Conservation (phyloP, 2,113 vertebrate genomes). For the Neodontobutis hainanensis region DNA sequence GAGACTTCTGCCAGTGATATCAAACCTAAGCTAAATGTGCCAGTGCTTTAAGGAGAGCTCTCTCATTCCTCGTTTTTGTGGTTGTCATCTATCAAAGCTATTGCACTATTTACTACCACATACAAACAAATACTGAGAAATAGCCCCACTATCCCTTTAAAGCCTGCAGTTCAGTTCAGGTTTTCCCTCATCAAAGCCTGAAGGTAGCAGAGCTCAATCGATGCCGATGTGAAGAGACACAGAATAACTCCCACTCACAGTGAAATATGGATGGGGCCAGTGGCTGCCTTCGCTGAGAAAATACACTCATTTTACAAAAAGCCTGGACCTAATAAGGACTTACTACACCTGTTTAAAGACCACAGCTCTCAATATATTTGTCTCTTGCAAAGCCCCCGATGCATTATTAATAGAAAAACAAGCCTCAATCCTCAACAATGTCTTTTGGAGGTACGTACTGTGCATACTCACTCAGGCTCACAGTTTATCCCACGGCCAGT, state of each 20-base stretch:
- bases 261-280: conserved; percentile 27
- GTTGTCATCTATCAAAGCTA: neutral
- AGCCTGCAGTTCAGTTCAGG: neutral
- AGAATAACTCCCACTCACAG: conserved; percentile 22
- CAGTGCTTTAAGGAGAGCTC: neutral
- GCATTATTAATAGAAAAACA: conserved; percentile 29
- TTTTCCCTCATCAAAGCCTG: conserved; percentile 23
- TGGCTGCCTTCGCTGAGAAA: conserved; percentile 17
- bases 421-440: conserved; percentile 22
- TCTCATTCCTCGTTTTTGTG: neutral
- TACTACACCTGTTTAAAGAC: conserved; percentile 1
- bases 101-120: conserved; percentile 3
- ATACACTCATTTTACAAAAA: neutral
- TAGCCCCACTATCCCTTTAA: neutral
- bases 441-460: neutral
- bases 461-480: too few relatives aligned
- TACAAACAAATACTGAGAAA: neutral
- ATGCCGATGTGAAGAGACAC: conserved; percentile 32
- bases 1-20: too few relatives aligned
- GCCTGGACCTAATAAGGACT: neutral
- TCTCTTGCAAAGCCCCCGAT: neutral
- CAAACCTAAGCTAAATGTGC: too few relatives aligned
- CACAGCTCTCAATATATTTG: neutral
- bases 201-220: conserved; percentile 42
- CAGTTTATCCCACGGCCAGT: neutral